A percentile compares a stretch with the other conserved stretches of the same genome.
Conservation (phyloP, 1,140 invertebrate genomes). For the Sesamia nonagrioides region DNA sequence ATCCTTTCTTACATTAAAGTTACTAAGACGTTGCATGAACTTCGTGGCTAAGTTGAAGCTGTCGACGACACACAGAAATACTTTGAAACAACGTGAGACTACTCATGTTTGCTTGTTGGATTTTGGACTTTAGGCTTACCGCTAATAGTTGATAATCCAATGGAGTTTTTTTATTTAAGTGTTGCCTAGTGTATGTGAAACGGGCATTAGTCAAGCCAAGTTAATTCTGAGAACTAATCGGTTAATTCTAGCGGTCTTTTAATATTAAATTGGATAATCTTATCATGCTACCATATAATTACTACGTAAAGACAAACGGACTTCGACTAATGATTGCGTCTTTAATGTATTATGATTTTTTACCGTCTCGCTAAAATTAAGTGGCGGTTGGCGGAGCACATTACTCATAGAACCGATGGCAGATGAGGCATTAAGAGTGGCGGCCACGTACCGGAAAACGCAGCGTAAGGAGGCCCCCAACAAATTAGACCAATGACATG, state of each 20-base stretch:
- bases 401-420: too few species aligned
- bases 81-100: slow-evolving; percentile 16
- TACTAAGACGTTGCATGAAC: neutral
- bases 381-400: too few species aligned
- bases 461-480: too few species aligned
- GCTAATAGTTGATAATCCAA: too few species aligned
- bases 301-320: neutral
- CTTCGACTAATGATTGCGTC: neutral
- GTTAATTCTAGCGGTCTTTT: neutral
- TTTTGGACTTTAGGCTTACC: too few species aligned
- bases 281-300: neutral
- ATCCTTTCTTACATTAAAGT: slow-evolving; percentile 9
- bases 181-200: too few species aligned
- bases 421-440: too few species aligned
- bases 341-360: neutral
- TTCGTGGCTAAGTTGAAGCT: neutral
- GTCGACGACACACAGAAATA: neutral
- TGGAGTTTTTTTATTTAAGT: too few species aligned
- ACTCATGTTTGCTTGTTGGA: too few species aligned
- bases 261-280: neutral
- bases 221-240: neutral
- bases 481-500: too few species aligned
- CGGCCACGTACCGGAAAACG: too few species aligned
- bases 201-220: neutral
- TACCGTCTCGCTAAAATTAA: too few species aligned